These are phyloP conservation scores for Vanessa atalanta DNA, from an alignment of 1,140 invertebrate species.

Conservation along the genomic window DNA sequence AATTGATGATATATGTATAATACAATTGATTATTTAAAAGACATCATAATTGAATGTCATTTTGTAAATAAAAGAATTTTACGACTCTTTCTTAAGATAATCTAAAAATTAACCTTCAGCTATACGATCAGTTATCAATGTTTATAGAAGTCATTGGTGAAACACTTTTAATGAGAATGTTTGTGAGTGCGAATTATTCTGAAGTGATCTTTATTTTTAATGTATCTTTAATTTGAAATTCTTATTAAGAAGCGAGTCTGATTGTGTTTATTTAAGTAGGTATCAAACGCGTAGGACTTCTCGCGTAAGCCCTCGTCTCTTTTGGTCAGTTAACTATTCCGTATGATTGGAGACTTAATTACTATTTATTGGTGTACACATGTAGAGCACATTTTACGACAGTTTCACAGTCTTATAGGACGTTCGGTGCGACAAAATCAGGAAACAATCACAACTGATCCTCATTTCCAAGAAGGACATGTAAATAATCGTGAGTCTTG, in stretches of 20 bases:
- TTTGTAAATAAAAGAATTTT: not conserved
- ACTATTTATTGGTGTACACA: slow-evolving; percentile 68
- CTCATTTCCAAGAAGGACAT: slow-evolving; percentile 43
- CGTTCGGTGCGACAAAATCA: slow-evolving; percentile 38
- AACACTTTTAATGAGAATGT: slow-evolving; percentile 24
- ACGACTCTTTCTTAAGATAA: slow-evolving; percentile 16
- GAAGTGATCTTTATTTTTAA: not conserved
- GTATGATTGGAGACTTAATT: slow-evolving; percentile 56
- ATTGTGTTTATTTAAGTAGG: slow-evolving; percentile 8
- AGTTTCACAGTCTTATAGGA: slow-evolving; percentile 49
- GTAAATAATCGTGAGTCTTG: slow-evolving; percentile 45
- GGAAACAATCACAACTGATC: slow-evolving; percentile 39
- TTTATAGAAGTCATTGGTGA: slow-evolving; percentile 40
- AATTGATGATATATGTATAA: too few relatives aligned
- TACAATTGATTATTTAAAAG: too few relatives aligned
- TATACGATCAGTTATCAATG: slow-evolving; percentile 37
- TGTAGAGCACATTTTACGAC: slow-evolving; percentile 47
- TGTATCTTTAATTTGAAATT: not conserved
- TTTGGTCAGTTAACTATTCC: slow-evolving; percentile 40
- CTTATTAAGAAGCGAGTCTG: not conserved
- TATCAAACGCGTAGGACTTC: slow-evolving; percentile 25
- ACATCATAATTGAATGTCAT: too few relatives aligned
- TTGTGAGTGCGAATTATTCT: slow-evolving; percentile 12
- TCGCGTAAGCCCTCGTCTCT: slow-evolving; percentile 24
- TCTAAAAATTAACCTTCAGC: slow-evolving; percentile 21